Evolutionary conservation across 2,797 vertebrate species (phyloP), one percentile per base, ranked within the genome.

Genomic region (Sebastes jordani): DNA sequence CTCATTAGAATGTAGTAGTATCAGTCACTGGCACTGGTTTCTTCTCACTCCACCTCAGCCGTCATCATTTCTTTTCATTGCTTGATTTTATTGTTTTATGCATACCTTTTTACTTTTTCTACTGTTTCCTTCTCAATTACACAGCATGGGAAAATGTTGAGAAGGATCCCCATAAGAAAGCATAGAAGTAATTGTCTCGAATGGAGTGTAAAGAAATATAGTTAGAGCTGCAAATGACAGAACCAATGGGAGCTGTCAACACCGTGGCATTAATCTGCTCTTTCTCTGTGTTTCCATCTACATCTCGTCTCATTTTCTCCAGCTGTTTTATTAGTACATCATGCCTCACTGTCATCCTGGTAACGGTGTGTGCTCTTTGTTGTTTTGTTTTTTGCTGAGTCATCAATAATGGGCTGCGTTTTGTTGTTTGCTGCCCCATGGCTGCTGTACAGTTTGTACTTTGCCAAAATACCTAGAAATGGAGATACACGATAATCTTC

Each of bases 401-500:
- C 55, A 42, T 82, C 22, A 46, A 6, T 77, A 11, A 63, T n/a
- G 3, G 29, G 11, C 42, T 54, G n/a, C 16, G 30, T 71, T 54
- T 61, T 76, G 11, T 60, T 77, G 11, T 74, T 63, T 67, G 5
- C 25, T 54, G 36, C 38, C 70, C 18, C 14, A 14, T 68, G 46
- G 60, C 49, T 73, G 13, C 71, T 60, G 27, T 71, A 32, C 36
- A 78, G n/a, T 78, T 54, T 30, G 63, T 36, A 32, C 54, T 74
- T 61, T 74, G 25, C 71, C 78, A 58, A 64, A 49, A 11, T 25
- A 67, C 62, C 55, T 32, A 75, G 52, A 82, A 84, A 73, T 60
- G 42, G 84, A 85, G 34, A 30, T 3, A 14, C 1, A 42, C 71
- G 77, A 85, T 83, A 76, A 86, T 90, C 68, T 56, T 25, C 69